Base-by-base conservation (phyloP, 1,140 invertebrate genomes). In the Sarcophaga peregrina region DNA sequence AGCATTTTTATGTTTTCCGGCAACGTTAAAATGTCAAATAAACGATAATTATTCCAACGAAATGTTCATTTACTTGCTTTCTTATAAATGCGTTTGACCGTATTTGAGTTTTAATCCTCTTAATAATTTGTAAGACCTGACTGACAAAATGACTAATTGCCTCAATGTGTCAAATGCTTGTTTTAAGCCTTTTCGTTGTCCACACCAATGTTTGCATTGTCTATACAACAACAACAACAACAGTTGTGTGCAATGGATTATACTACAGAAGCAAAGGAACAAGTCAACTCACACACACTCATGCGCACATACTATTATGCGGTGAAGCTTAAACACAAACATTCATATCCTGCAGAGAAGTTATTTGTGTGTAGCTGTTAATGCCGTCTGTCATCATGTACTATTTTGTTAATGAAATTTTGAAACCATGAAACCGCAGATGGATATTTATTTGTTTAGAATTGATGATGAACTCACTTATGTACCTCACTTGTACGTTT, bases 61-160 rank as follows among this genome's bases (percentile, higher is more conserved):
- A n/a, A 58, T 15, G 10, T 58, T 13, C 13, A 37, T 37, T n/a
- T n/a, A 3, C 5, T 4, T 13, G n/a, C 54, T n/a, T 15, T n/a
- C n/a, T n/a, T 58, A 58, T 58, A 58, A 58, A 58, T 58, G 54
- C 13, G 54, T 58, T 58, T 58, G 54, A 58, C 54, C 54, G 54
- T 58, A n/a, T 58, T 13, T 58, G 6, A 6, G 0, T n/a, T 58
- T 15, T 6, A 58, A 58, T 58, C 54, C 54, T 58, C 15, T 58
- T 58, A 58, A 58, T 58, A 58, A 58, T 58, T 58, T 15, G 54
- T 58, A 58, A 58, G 54, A 58, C 54, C n/a, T 58, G 0, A 52
- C 13, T 58, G 54, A 58, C 54, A 58, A 58, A 58, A 58, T 58
- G 54, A 58, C 54, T 58, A 58, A 58, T 58, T 58, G 54, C n/a